These are phyloP conservation scores for Fukomys damarensis DNA, from an alignment of 2,113 vertebrate genomes.

Conservation along the genomic window DNA sequence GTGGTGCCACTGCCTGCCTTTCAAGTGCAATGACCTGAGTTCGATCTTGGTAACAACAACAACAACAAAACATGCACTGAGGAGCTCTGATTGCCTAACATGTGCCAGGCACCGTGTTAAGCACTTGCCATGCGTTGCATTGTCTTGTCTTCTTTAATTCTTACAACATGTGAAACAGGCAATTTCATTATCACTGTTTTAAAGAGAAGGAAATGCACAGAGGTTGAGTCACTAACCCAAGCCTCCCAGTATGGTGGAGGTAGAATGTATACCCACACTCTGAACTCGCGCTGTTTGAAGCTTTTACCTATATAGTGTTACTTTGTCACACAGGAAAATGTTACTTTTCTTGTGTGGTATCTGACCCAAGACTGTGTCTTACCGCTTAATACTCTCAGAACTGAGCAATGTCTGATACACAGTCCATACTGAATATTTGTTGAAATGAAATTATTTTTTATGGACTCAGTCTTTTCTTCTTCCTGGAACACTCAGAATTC, in stretches of 20 bases:
- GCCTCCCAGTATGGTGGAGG: not conserved
- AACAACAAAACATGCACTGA: too few relatives aligned
- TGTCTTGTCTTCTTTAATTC: not conserved
- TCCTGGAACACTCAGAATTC: not conserved
- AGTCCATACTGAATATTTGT: constrained; percentile 3
- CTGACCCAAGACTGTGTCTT: not conserved
- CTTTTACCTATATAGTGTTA: not conserved
- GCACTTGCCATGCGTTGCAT: not conserved
- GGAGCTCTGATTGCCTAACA: not conserved
- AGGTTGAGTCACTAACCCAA: not conserved
- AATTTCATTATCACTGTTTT: not conserved
- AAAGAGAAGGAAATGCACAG: constrained; percentile 29
- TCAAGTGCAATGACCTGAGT: too few relatives aligned
- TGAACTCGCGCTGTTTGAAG: not conserved
- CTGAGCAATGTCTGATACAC: not conserved
- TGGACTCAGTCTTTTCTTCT: constrained; percentile 5
- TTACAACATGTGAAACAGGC: not conserved
- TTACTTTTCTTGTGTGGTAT: not conserved
- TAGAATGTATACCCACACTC: not conserved
- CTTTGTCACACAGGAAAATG: too few relatives aligned
- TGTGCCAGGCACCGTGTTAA: not conserved
- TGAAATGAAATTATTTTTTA: constrained; percentile 9
- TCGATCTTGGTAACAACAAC: too few relatives aligned
- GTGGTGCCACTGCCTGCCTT: too few relatives aligned
- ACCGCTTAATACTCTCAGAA: not conserved